Base-by-base conservation (phyloP, 2,113 vertebrate genomes). In the Ophthalmolycus amberensis region DNA sequence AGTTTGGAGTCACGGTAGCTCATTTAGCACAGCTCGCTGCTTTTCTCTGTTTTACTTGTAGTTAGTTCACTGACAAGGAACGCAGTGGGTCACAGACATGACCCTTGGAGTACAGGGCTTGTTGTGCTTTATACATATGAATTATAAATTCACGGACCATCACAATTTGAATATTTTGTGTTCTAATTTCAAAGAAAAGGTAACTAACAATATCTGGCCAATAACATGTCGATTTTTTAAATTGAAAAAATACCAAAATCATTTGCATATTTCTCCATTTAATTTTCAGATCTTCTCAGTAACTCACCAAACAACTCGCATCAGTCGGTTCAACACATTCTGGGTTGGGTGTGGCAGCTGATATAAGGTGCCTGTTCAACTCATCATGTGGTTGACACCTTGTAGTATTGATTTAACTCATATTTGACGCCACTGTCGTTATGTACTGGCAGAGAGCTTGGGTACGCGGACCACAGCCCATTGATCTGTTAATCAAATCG, bases 401-500 rank as follows among this genome's bases (percentile, higher is more conserved):
- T 32, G 20, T 22, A 29, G 12, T 27, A 60, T 62, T 50, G 54
- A 32, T 73, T 62, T 5, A n/a, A 58, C 8, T 27, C 16, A 3
- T 64, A 73, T 66, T 65, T 79, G 77, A 84, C 27, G 6, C 80
- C 27, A 83, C 77, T 9, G 76, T 75, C 74, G 4, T 52, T 5
- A 37, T 9, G 68, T 83, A 85, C 89, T 6, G n/a, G 27, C 72
- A 78, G 64, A 3, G 42, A 69, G 64, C 72, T 22, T 9, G 7
- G 73, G 67, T 46, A 37, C 69, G 27, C 20, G 37, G 75, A 22
- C 72, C 54, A 29, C 74, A n/a, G 20, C 75, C 71, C 67, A 74
- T 67, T 77, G 67, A 88, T 66, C 78, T 72, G 79, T 81, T 78
- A 86, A 85, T 90, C 77, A 82, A 85, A 80, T 29, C 60, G 1